These are phyloP conservation scores for Onthophagus sagittarius DNA, from an alignment of 2,888 invertebrate genomes.

Conservation along the genomic window DNA sequence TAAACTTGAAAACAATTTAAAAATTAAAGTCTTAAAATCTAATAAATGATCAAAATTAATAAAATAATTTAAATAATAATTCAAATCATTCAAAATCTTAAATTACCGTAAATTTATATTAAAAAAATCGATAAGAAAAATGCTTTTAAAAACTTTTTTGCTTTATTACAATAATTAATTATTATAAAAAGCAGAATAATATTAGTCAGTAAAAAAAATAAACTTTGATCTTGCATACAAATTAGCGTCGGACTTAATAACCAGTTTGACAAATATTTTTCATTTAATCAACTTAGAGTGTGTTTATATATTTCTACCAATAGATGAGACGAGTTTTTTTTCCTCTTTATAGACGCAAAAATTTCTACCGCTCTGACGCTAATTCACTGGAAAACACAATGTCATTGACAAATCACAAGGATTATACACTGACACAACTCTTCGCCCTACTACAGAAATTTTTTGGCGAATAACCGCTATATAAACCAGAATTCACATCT, in stretches of 20 bases:
- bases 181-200: too few relatives aligned
- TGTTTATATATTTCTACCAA: background rate
- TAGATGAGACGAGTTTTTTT: background rate
- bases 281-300: background rate
- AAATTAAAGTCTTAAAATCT: too few relatives aligned
- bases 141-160: too few relatives aligned
- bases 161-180: too few relatives aligned
- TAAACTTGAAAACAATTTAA: too few relatives aligned
- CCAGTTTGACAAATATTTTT: background rate
- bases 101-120: too few relatives aligned
- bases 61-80: too few relatives aligned
- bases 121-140: too few relatives aligned
- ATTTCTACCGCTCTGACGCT: background rate
- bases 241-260: background rate
- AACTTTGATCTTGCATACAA: background rate
- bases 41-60: too few relatives aligned
- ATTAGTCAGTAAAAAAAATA: too few relatives aligned
- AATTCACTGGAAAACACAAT: background rate
- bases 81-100: too few relatives aligned
- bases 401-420: background rate
- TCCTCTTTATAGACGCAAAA: background rate
- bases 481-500: background rate
- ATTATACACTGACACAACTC: background rate
- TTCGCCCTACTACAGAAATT: background rate
- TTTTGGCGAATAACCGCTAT: background rate